phyloP scores from a whole-genome alignment of 2,797 vertebrate species.

The Furcifer pardalis region DNA sequence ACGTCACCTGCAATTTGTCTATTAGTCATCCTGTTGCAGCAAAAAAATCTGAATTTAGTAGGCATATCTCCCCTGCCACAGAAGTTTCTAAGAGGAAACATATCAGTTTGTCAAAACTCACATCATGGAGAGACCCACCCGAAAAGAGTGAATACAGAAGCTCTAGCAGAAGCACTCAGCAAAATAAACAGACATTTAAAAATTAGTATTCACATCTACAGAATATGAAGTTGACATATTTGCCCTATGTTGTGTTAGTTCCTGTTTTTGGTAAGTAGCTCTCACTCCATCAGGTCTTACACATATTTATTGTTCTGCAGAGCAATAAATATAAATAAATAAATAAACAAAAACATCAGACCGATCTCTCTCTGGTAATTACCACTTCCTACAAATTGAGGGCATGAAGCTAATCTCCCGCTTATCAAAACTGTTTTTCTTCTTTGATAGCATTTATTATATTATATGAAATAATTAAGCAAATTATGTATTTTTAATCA shows the following conservation, averaged over 20 bases:
- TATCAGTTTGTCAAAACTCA: not conserved
- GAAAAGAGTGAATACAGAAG: not conserved
- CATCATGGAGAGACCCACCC: not conserved
- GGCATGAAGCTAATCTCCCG: constrained; percentile 9
- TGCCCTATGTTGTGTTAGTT: not conserved
- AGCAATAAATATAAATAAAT: not conserved
- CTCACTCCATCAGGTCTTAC: not conserved
- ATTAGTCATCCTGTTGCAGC: not conserved
- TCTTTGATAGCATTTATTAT: constrained; percentile 12
- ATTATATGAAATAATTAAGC: constrained; percentile 5
- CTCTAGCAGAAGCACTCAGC: not conserved
- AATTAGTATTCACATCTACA: not conserved
- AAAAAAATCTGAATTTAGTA: not conserved
- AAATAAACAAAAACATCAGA: too few relatives aligned
- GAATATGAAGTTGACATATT: not conserved
- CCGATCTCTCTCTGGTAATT: not conserved
- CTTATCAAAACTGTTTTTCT: not conserved
- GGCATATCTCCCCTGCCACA: not conserved
- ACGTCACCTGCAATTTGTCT: not conserved
- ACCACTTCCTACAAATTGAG: constrained; percentile 3
- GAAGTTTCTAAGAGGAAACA: not conserved
- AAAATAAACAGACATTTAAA: not conserved
- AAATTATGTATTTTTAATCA: constrained; percentile 25
- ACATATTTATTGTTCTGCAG: not conserved
- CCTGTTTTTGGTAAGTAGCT: not conserved